Conservation (phyloP, 2,888 invertebrate genomes). For the Thymelicus sylvestris region DNA sequence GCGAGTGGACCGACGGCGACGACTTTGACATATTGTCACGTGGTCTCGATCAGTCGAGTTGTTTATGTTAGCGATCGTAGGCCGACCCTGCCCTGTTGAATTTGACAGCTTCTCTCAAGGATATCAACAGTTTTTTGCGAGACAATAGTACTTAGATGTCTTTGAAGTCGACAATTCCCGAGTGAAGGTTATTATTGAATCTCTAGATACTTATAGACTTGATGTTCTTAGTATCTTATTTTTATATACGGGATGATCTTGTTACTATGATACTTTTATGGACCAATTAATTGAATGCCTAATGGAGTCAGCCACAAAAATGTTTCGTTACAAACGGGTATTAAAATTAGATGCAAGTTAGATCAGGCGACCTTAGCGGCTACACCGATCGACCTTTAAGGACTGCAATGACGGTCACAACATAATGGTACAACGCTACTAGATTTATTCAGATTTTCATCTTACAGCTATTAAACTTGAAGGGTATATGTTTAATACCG, state of each 20-base stretch:
- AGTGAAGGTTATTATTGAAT: neutral
- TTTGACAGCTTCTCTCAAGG: slow-evolving; percentile 20
- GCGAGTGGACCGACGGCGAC: slow-evolving; percentile 35
- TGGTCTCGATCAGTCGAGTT: slow-evolving; percentile 32
- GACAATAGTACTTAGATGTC: neutral
- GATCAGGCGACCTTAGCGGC: slow-evolving; percentile 70
- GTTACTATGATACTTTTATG: slow-evolving; percentile 6
- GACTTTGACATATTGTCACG: slow-evolving; percentile 38
- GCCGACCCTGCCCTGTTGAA: slow-evolving; percentile 13
- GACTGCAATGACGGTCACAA: slow-evolving; percentile 58
- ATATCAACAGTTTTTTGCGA: slow-evolving; percentile 20
- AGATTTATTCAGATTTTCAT: slow-evolving; percentile 48
- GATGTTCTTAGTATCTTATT: neutral
- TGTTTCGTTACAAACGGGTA: slow-evolving; percentile 37
- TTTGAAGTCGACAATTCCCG: slow-evolving; percentile 7
- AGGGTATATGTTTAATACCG: slow-evolving; percentile 1
- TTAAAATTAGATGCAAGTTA: slow-evolving; percentile 61
- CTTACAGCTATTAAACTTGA: neutral
- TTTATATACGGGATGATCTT: neutral
- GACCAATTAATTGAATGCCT: slow-evolving; percentile 19
- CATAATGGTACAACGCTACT: slow-evolving; percentile 48
- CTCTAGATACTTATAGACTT: neutral
- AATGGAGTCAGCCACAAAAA: slow-evolving; percentile 30
- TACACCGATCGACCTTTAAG: slow-evolving; percentile 71
- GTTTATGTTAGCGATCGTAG: slow-evolving; percentile 27